Base-by-base conservation (phyloP, 1,140 invertebrate species). In the Anagrus nilaparvatae region DNA sequence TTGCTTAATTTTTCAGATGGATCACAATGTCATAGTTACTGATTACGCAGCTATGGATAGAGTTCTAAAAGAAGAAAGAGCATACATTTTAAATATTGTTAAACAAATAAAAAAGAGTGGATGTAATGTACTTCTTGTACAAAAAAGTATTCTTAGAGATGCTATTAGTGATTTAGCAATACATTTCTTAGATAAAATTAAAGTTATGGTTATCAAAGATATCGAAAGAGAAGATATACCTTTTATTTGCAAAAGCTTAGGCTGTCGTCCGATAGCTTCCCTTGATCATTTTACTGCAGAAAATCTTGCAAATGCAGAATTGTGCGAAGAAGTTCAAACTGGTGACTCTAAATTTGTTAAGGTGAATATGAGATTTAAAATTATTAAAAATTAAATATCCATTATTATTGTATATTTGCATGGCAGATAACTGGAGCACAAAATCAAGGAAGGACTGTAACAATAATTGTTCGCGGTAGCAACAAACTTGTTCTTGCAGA, bases 21-120 rank as follows among this genome's bases (percentile, higher is more conserved):
- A 99, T 60, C 94, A 97, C 69, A 90, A 83, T 64, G 91, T 99
- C 1, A 82, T 99, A 51, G 90, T 99, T 8, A 94, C 93, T 0
- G 97, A 99, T 64, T 99, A 99, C 61, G 79, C 94, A 28, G 93
- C 96, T 44, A 99, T 99, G 96, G 97, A 99, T 69, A 77, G 96
- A 44, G 90, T 99, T 1, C 61, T 99, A n/a, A 87, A 95, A 61
- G 97, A 99, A 69, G 97, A 99, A 68, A 78, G 97, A 37, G 80
- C 89, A 34, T 99, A 99, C 60, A 97, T 99, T 54, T 72, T 99
- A 16, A 97, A 99, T 54, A 96, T 99, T 59, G 89, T 97, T 0
- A 99, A 99, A 67, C 91, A 98, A 63, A 94, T 99, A 32, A 99
- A 99, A 63, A 97, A 97, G 58, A 74, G 92, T 49, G 95, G 95